Conservation (phyloP, 2,113 vertebrate species). For the Neodontobutis hainanensis region DNA sequence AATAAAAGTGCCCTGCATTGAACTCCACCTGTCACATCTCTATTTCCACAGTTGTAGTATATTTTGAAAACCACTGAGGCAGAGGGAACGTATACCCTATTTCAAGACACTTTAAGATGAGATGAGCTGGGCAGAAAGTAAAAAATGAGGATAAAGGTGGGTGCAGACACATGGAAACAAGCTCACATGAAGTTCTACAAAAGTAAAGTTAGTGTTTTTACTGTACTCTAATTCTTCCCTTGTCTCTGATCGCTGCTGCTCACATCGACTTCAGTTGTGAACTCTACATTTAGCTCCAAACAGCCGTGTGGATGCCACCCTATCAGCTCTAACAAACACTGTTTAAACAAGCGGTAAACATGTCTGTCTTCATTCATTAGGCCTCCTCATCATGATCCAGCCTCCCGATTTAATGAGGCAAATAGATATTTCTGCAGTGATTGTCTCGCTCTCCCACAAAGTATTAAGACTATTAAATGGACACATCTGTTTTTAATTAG, state of each 20-base stretch:
- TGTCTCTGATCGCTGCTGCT: constrained; percentile 52
- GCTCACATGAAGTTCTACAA: too few species aligned
- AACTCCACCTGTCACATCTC: too few species aligned
- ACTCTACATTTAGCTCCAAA: constrained; percentile 34
- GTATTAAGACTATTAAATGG: constrained; percentile 87
- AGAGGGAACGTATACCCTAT: too few species aligned
- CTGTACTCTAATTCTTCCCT: constrained; percentile 15
- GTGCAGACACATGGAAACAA: too few species aligned
- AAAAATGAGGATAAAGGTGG: too few species aligned
- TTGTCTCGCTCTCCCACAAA: constrained; percentile 83
- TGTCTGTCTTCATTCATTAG: constrained; percentile 84
- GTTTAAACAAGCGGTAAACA: constrained; percentile 82
- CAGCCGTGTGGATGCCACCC: constrained; percentile 51
- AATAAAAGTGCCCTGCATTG: too few species aligned
- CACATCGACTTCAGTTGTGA: constrained; percentile 38
- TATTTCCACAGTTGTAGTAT: too few species aligned
- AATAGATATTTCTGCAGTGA: constrained; percentile 83
- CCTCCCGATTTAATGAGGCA: constrained; percentile 83
- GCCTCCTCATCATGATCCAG: constrained; percentile 81
- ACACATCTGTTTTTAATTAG: constrained; percentile 88
- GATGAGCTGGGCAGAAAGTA: too few species aligned
- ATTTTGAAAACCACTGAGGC: too few species aligned
- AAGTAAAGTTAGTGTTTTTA: neutral
- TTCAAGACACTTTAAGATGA: too few species aligned
- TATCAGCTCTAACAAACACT: constrained; percentile 68